Percentiles rank a stretch among this genome's conserved stretches.
Conservation (phyloP, 2,797 vertebrate genomes). For the Coregonus sp. region DNA sequence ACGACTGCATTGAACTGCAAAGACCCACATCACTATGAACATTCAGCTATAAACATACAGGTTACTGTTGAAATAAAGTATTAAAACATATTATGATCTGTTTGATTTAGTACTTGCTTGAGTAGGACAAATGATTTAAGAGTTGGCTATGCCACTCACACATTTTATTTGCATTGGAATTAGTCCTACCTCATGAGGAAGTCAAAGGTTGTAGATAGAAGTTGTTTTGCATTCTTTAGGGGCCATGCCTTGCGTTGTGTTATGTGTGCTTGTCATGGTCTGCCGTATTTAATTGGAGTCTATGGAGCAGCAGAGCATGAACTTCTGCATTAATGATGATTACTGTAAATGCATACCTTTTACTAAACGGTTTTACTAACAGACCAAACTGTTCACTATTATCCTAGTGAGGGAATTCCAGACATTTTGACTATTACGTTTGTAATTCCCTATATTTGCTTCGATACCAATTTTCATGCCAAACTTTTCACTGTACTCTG, state of each 20-base stretch:
- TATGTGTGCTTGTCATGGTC: conserved; percentile 30
- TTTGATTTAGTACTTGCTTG: background rate
- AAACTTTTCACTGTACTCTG: background rate
- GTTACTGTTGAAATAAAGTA: conserved; percentile 29
- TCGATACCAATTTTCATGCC: background rate
- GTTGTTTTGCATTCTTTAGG: background rate
- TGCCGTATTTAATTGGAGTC: conserved; percentile 52
- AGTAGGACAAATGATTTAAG: background rate
- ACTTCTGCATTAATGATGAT: conserved; percentile 54
- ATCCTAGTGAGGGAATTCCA: conserved; percentile 25
- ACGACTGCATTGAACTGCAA: conserved; percentile 27
- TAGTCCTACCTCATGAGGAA: background rate
- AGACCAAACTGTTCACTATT: background rate
- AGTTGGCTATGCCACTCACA: background rate
- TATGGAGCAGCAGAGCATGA: conserved; percentile 41
- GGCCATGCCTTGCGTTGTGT: background rate
- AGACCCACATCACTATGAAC: background rate
- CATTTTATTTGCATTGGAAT: background rate
- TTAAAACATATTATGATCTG: background rate
- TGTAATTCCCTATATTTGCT: background rate
- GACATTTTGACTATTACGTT: conserved; percentile 14
- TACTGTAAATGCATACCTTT: conserved; percentile 32
- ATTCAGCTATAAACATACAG: conserved; percentile 1
- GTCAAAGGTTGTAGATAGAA: background rate
- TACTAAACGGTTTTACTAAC: background rate